Conservation (phyloP, 2,797 vertebrate species). For the Acomys russatus region DNA sequence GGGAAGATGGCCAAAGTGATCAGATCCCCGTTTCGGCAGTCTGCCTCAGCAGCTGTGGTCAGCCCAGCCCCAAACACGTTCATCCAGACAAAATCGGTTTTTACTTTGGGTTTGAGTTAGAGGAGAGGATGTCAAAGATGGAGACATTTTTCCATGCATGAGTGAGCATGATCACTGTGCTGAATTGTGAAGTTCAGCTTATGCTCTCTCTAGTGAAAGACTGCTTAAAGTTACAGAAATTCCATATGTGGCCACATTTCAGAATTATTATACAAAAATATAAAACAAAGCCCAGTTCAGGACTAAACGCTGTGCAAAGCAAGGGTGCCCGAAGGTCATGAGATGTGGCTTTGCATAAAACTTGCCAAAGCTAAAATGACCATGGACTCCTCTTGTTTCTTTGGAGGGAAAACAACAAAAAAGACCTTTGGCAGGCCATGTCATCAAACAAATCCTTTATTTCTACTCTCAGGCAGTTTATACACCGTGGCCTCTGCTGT, state of each 20-base stretch:
- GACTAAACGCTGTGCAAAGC: constrained; percentile 81
- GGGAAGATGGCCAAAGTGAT: constrained; percentile 70
- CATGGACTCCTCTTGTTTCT: constrained; percentile 78
- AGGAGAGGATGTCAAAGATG: constrained; percentile 68
- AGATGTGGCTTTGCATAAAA: constrained; percentile 81
- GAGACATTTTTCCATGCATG: constrained; percentile 65
- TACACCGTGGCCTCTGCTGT: constrained; percentile 76
- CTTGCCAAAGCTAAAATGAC: constrained; percentile 69
- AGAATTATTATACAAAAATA: constrained; percentile 83
- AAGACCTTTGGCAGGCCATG: constrained; percentile 78
- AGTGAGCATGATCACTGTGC: constrained; percentile 65
- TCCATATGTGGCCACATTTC: constrained; percentile 83
- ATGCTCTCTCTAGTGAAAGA: constrained; percentile 81
- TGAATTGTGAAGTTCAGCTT: constrained; percentile 78
- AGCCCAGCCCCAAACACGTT: constrained; percentile 29
- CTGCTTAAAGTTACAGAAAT: constrained; percentile 84
- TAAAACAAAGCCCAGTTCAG: constrained; percentile 84
- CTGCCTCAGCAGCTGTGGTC: constrained; percentile 69
- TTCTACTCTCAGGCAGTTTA: constrained; percentile 78
- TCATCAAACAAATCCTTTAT: constrained; percentile 83
- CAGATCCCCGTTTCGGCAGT: not conserved
- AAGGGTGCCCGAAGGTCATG: constrained; percentile 77
- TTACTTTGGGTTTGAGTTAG: constrained; percentile 73
- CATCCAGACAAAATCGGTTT: constrained; percentile 70
- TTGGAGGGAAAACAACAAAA: constrained; percentile 48